phyloP scores from a whole-genome alignment of 2,797 vertebrate species.

The Synanceia verrucosa region DNA sequence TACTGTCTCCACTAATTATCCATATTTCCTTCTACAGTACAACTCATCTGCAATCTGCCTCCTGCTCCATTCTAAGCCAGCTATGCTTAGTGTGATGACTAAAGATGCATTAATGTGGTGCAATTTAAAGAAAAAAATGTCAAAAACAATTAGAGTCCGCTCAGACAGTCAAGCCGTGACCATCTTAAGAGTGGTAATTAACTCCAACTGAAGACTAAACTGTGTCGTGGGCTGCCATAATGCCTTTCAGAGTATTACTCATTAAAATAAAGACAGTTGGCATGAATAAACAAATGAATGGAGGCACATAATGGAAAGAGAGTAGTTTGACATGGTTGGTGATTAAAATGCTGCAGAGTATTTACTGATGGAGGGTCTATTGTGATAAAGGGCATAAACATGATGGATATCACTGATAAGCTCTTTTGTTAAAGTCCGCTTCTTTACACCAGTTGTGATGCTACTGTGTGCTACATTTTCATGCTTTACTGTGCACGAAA shows the following conservation, averaged over 20 bases:
- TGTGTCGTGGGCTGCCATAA: constrained; percentile 32
- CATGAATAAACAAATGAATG: constrained; percentile 34
- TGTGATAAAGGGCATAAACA: not conserved
- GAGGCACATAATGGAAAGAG: constrained; percentile 13
- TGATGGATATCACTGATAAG: not conserved
- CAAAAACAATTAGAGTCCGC: constrained; percentile 67
- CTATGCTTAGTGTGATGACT: constrained; percentile 48
- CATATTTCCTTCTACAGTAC: constrained; percentile 36
- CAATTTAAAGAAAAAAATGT: constrained; percentile 48
- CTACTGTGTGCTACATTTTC: not conserved
- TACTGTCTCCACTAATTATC: constrained; percentile 57
- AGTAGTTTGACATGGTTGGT: not conserved
- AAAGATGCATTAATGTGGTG: constrained; percentile 59
- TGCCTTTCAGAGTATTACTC: constrained; percentile 46
- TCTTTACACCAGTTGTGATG: not conserved
- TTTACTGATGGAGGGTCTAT: not conserved
- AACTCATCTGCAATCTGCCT: constrained; percentile 48
- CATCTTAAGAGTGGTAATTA: constrained; percentile 64
- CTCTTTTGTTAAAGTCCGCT: not conserved
- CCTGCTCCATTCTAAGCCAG: constrained; percentile 37
- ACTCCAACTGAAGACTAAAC: constrained; percentile 43
- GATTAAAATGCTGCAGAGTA: not conserved
- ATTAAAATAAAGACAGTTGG: constrained; percentile 21
- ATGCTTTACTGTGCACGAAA: not conserved
- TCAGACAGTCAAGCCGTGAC: constrained; percentile 61